phyloP scores from a whole-genome alignment of 2,113 vertebrate species.

The Elephantulus edwardii region DNA sequence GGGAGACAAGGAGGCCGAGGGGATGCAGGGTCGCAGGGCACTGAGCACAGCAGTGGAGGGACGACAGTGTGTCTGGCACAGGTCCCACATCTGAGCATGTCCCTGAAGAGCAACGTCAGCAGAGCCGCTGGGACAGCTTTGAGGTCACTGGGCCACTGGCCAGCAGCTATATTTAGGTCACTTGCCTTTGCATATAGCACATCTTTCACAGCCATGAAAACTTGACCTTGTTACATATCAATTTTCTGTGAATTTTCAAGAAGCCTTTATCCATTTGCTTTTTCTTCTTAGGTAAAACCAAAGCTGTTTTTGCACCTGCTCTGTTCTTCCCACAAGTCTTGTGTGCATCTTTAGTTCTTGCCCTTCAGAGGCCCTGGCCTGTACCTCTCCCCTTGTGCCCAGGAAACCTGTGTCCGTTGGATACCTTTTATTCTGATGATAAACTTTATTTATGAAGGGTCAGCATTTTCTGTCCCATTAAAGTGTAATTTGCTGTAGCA shows the following conservation, averaged over 20 bases:
- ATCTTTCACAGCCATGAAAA: not conserved
- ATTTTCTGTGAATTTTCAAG: slow-evolving; percentile 4
- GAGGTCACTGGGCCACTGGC: not conserved
- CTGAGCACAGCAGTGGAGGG: not conserved
- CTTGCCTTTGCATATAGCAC: not conserved
- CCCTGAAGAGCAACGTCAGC: not conserved
- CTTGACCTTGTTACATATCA: slow-evolving; percentile 1
- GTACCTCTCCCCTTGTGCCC: not conserved
- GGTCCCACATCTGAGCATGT: not conserved
- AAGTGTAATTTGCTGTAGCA: slow-evolving; percentile 71
- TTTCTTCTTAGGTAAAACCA: slow-evolving; percentile 25
- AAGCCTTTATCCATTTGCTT: not conserved
- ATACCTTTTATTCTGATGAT: slow-evolving; percentile 56
- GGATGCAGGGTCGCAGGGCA: not conserved
- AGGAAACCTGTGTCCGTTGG: slow-evolving; percentile 61
- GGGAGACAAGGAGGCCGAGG: not conserved
- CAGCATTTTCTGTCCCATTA: slow-evolving; percentile 75
- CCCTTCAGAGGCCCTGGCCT: slow-evolving; percentile 15
- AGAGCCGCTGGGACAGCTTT: not conserved
- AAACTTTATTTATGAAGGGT: slow-evolving; percentile 63
- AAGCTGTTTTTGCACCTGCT: not conserved
- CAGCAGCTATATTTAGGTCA: slow-evolving; percentile 28
- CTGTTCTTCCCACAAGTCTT: not conserved
- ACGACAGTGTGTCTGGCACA: not conserved
- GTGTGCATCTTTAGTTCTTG: slow-evolving; percentile 24